Evolutionary conservation across 2,888 invertebrate genomes (phyloP), one percentile per base, ranked within the genome.

Genomic region (Itoplectis maculator): DNA sequence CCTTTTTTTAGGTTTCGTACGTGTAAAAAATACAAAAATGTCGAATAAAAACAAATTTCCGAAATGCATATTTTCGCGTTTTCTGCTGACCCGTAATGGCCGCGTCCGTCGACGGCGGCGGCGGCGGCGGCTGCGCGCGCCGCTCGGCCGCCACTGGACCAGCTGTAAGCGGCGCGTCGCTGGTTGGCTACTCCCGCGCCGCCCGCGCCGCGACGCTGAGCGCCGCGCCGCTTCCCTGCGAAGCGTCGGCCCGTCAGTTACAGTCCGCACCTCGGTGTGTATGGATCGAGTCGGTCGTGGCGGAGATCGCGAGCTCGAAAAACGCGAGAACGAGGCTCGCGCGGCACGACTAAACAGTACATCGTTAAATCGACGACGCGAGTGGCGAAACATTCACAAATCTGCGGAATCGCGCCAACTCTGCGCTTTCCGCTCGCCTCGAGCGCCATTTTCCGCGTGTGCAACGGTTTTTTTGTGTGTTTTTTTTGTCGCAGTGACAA

Each of bases 211-310:
- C n/a, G 66, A 70, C 68, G 54, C 68, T 49, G 47, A 61, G 61
- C 59, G 66, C 63, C 56, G 68, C 42, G 35, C 47, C 45, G 42
- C 45, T 37, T 11, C 61, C 65, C 76, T 81, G n/a, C 79, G 87
- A 74, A 69, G 59, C 65, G 84, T 15, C 83, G 78, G 79, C 65
- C 83, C n/a, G 18, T 90, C 90, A 91, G 91, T 92, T 88, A 85
- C 88, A 88, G 87, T 89, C 90, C 87, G 88, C 86, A 88, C 88
- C 87, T 86, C 90, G 90, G 85, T 83, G 86, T 76, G 89, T 69
- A 70, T 79, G 86, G 86, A 47, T 88, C 85, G 84, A 56, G 81
- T 75, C 54, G 61, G 49, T 45, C 35, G 42, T 20, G 40, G 42
- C 18, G 40, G 77, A 51, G 20, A 51, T 6, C 18, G 20, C 0